Base-by-base conservation (phyloP, 2,113 vertebrate genomes). In the Hippocampus barbouri region DNA sequence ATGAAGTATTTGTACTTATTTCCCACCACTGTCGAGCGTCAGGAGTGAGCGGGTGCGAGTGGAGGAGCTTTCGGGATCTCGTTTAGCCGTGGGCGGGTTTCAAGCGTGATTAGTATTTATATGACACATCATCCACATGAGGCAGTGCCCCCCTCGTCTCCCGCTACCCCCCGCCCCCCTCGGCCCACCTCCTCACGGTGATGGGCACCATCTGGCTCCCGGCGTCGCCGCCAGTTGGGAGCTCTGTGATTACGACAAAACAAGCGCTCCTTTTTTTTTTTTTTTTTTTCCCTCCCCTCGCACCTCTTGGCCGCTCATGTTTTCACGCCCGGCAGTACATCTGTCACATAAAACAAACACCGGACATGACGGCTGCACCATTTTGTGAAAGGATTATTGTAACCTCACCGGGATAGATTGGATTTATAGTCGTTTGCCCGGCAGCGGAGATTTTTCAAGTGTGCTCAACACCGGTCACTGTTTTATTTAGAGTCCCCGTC, bases 191-290 rank as follows among this genome's bases (percentile, higher is more conserved):
- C 81, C 78, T 82, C 8, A 85, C 82, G 80, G 71, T 82, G 87
- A 91, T 79, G 87, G 83, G 80, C 74, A 87, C 90, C 90, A 91
- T 91, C 89, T 91, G 90, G 87, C 85, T 60, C 83, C 77, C 79
- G 47, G 80, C 81, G 74, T 70, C 89, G 85, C 86, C 89, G 87
- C 67, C 15, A 75, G 75, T 65, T 69, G 5, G 66, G 66, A 78
- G 64, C 64, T 76, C 71, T 83, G 84, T 86, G 80, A 83, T 88
- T 80, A 84, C 76, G 84, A 77, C 76, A 79, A 69, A 87, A 87
- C 84, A 82, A 84, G 82, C 75, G 62, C 72, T 71, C 68, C 76
- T 40, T 34, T 77, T 80, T 67, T 60, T 45, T 59, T 49, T 67
- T 49, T 40, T 69, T 73, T 81, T 72, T 75, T 9, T 5, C 49